Percentiles rank a stretch among this genome's conserved stretches.
These are phyloP conservation scores for Elysia chlorotica DNA, from an alignment of 1,140 invertebrate species.

Conservation along the genomic window DNA sequence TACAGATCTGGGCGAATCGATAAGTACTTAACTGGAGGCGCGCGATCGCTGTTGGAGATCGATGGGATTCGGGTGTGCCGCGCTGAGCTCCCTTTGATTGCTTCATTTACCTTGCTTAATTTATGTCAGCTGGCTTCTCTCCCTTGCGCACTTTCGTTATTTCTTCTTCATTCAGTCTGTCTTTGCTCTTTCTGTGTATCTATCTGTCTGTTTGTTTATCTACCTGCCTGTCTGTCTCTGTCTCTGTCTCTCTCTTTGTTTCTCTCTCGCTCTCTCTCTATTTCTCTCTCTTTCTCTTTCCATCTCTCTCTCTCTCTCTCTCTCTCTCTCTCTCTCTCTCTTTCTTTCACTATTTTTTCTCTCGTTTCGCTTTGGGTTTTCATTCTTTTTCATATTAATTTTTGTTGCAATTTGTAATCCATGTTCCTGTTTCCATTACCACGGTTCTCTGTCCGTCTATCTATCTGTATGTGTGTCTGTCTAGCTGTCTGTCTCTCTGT, in stretches of 20 bases:
- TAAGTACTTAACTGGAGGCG: too few species aligned
- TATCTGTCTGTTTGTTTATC: background rate
- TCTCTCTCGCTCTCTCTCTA: background rate
- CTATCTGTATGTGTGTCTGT: too few species aligned
- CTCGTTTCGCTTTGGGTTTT: slow-evolving; percentile 2
- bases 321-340: slow-evolving; percentile 18
- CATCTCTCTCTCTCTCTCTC: slow-evolving; percentile 14
- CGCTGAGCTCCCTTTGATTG: too few species aligned
- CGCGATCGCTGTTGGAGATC: too few species aligned
- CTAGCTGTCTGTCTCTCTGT: too few species aligned
- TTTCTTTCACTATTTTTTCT: slow-evolving; percentile 14
- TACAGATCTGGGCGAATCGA: too few species aligned
- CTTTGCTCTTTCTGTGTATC: background rate
- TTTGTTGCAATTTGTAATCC: background rate
- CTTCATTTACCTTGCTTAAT: too few species aligned
- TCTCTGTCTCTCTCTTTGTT: slow-evolving; percentile 7
- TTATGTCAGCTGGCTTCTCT: too few species aligned
- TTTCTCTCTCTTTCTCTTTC: slow-evolving; percentile 10
- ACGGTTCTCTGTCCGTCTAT: too few species aligned
- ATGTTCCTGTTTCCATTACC: background rate
- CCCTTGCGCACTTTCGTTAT: background rate
- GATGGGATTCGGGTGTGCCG: too few species aligned
- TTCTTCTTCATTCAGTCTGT: background rate
- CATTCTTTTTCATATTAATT: background rate
- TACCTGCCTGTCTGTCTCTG: background rate